A percentile compares a stretch with the other conserved stretches of the same genome.
phyloP scores from a whole-genome alignment of 2,113 vertebrate species.

The Excalfactoria chinensis region DNA sequence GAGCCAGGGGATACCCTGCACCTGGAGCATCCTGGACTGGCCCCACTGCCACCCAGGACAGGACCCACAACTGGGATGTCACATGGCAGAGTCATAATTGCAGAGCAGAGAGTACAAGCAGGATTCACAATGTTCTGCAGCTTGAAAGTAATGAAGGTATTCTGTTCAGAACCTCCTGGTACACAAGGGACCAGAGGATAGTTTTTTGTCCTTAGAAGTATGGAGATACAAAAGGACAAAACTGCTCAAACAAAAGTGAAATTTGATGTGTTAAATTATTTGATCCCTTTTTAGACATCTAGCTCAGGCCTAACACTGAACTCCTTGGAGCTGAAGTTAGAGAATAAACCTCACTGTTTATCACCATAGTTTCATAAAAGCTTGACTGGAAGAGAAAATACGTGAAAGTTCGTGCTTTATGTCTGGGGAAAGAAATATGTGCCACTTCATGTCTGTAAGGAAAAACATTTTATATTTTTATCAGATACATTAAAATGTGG shows the following conservation, averaged over 20 bases:
- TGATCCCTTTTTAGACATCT: not conserved
- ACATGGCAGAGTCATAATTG: rapidly evolving
- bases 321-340: not conserved
- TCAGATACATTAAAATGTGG: not conserved
- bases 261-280: not conserved
- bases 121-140: not conserved
- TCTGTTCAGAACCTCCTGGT: not conserved
- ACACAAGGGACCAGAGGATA: not conserved
- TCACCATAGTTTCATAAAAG: not conserved
- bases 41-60: not conserved
- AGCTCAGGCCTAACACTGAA: not conserved
- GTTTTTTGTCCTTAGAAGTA: not conserved
- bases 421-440: not conserved
- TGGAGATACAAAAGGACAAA: not conserved
- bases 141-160: not conserved
- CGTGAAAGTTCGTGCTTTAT: not conserved
- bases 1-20: not conserved
- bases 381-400: not conserved
- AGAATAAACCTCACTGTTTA: not conserved
- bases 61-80: not conserved
- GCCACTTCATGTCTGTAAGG: not conserved
- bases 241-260: not conserved
- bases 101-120: not conserved
- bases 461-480: not conserved
- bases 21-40: rapidly evolving